Evolutionary conservation across 1,140 invertebrate species (phyloP).

Genomic region (Hetaerina americana): DNA sequence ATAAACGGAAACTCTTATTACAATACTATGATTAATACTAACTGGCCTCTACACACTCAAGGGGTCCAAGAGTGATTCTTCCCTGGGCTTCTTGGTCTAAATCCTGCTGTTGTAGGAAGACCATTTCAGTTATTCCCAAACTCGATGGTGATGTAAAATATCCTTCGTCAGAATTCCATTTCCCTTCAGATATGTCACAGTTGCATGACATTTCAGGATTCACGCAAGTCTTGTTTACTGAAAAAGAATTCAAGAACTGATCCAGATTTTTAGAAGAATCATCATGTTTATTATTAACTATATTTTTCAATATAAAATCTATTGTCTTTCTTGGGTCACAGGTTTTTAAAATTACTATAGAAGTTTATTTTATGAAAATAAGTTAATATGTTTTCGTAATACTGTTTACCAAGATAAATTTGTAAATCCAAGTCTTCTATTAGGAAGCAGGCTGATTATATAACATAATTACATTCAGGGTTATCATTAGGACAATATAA

Average conservation of each 20-base stretch:
- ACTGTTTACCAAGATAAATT: too few species aligned
- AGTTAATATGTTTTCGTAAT: too few species aligned
- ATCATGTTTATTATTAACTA: background rate
- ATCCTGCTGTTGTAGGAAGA: slow-evolving; percentile 74
- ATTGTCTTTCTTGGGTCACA: too few species aligned
- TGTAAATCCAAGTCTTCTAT: too few species aligned
- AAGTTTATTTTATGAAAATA: too few species aligned
- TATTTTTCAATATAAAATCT: too few species aligned
- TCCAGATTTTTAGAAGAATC: slow-evolving; percentile 8
- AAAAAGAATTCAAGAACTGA: slow-evolving; percentile 24
- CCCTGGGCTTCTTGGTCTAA: slow-evolving; percentile 67
- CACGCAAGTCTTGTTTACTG: slow-evolving; percentile 62
- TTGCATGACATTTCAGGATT: slow-evolving; percentile 72
- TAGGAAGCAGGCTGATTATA: too few species aligned
- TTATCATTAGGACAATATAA: too few species aligned
- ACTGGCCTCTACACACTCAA: slow-evolving; percentile 92
- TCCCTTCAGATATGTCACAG: slow-evolving; percentile 67
- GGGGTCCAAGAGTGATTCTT: slow-evolving; percentile 72
- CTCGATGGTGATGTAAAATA: slow-evolving; percentile 62
- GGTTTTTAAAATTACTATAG: too few species aligned
- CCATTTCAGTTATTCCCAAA: slow-evolving; percentile 79
- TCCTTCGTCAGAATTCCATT: slow-evolving; percentile 80
- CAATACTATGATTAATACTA: slow-evolving; percentile 33
- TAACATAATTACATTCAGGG: too few species aligned
- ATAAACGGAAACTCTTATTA: too few species aligned